Base-by-base conservation (phyloP, 2,113 vertebrate species). In the Cochlearius cochlearius region DNA sequence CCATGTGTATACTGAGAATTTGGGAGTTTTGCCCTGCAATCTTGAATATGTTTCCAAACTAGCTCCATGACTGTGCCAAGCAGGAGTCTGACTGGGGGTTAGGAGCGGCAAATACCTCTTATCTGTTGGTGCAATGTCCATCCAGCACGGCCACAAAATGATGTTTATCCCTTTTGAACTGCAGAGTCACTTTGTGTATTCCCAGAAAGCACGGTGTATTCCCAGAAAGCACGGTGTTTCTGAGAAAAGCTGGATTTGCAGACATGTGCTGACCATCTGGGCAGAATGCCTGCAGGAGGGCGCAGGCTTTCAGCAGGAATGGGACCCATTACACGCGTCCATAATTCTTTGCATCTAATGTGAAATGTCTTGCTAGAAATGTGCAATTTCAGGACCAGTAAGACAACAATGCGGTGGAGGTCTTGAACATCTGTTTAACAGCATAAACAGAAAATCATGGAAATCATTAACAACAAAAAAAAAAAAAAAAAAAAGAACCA, bases 1-100 rank as follows among this genome's bases (percentile, higher is more conserved):
- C 59, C 32, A 41, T 0, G 0, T 55, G 29, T 8, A 3, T 15
- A 55, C 15, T 0, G 0, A 86, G 59, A 64, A 56, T 50, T 38
- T 25, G 12, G 34, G 50, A 66, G 13, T 26, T 91, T 67, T 15
- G 2, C 25, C 39, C 50, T 53, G 21, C 58, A 71, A 53, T 12
- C 23, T 72, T 52, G 30, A 72, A 60, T 0, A 0, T 21, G 7
- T 64, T 93, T 59, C 49, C 62, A 72, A 23, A 72, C 5, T 5
- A 67, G 29, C 32, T 81, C 56, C 9, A 3, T 30, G 9, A 34
- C 21, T 63, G 19, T 39, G 60, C 29, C 74, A 41, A 50, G 58
- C 12, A 43, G 38, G 17, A 26, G 10, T 59, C 26, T 60, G 29
- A 2, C 25, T 50, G 3, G 8, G 5, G 8, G 3, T 56, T 34